These are phyloP conservation scores for Abrostola tripartita DNA, from an alignment of 2,888 invertebrate species.

Conservation along the genomic window DNA sequence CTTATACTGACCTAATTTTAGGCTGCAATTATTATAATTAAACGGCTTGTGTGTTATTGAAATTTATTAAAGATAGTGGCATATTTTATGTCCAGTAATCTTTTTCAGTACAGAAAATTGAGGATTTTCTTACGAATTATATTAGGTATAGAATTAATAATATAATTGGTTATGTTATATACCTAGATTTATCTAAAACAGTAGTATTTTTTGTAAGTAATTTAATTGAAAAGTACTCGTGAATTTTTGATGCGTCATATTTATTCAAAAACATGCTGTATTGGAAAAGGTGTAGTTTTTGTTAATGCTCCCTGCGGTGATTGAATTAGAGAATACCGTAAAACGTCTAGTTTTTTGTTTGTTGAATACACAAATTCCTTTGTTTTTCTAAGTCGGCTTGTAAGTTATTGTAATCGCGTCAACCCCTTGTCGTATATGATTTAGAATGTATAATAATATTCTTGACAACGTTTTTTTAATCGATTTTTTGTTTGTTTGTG, in stretches of 20 bases:
- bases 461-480: neutral
- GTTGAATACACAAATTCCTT: slow-evolving; percentile 61
- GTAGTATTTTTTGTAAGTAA: too few species aligned
- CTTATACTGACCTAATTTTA: slow-evolving; percentile 27
- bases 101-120: neutral
- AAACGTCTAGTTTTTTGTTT: slow-evolving; percentile 65
- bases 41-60: slow-evolving; percentile 26
- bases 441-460: slow-evolving; percentile 45
- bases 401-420: slow-evolving; percentile 65
- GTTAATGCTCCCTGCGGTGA: slow-evolving; percentile 74
- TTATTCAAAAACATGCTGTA: slow-evolving; percentile 62
- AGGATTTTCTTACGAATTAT: too few species aligned
- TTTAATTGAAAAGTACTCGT: neutral
- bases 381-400: slow-evolving; percentile 56
- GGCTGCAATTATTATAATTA: slow-evolving; percentile 33
- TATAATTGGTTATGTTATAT: too few species aligned
- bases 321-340: slow-evolving; percentile 60
- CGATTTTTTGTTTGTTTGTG: neutral
- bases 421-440: slow-evolving; percentile 71
- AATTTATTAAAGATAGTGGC: neutral
- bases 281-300: slow-evolving; percentile 69
- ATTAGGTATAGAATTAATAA: too few species aligned
- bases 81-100: neutral
- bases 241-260: slow-evolving; percentile 15
- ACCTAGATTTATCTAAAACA: too few species aligned